These are phyloP conservation scores for Pseudobourletiella spinata DNA, from an alignment of 1,140 invertebrate species.

Conservation along the genomic window DNA sequence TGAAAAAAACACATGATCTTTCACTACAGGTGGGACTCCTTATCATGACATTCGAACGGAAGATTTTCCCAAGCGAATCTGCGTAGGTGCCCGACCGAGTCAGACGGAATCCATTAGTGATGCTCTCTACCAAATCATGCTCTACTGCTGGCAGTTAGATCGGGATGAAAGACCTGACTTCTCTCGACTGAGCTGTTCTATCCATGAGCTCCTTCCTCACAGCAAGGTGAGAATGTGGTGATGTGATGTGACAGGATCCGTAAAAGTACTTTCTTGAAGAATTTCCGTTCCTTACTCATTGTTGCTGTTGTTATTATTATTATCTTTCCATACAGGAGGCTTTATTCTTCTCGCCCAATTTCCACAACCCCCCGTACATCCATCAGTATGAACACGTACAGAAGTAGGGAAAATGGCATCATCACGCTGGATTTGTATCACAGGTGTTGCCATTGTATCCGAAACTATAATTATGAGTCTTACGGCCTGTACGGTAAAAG, in stretches of 20 bases:
- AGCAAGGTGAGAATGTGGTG: slow-evolving; percentile 17
- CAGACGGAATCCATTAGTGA: slow-evolving; percentile 59
- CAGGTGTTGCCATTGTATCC: too few relatives aligned
- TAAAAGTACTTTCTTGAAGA: background rate
- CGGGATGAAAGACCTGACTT: slow-evolving; percentile 65
- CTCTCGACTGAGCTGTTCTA: slow-evolving; percentile 30
- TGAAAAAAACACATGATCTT: too few relatives aligned
- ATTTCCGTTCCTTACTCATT: background rate
- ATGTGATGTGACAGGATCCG: too few relatives aligned
- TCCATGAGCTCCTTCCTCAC: slow-evolving; percentile 34
- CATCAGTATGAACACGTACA: slow-evolving; percentile 25
- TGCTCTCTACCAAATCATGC: slow-evolving; percentile 69
- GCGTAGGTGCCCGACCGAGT: slow-evolving; percentile 56
- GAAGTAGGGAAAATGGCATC: background rate
- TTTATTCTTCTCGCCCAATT: slow-evolving; percentile 26
- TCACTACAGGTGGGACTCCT: slow-evolving; percentile 67
- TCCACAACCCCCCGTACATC: slow-evolving; percentile 31
- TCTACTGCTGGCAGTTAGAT: slow-evolving; percentile 76
- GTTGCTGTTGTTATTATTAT: too few relatives aligned
- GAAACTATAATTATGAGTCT: too few relatives aligned
- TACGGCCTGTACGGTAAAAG: too few relatives aligned
- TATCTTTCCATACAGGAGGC: too few relatives aligned
- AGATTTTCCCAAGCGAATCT: slow-evolving; percentile 59
- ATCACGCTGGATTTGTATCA: background rate
- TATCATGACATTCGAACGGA: slow-evolving; percentile 55